These are phyloP conservation scores for Pipistrellus kuhlii DNA, from an alignment of 2,797 vertebrate species.

Conservation along the genomic window DNA sequence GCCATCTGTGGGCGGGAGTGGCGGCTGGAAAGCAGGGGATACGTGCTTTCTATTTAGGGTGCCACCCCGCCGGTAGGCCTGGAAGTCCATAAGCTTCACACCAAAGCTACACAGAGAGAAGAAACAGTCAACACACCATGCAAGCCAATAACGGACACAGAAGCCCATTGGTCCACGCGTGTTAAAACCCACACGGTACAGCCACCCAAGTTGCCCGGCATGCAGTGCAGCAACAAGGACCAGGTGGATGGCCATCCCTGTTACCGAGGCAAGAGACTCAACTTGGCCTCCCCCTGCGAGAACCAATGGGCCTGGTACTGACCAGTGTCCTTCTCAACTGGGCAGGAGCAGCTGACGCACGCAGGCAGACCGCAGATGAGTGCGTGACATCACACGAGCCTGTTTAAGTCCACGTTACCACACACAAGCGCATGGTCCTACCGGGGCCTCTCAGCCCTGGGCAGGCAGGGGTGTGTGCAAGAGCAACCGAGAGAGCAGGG, in stretches of 20 bases:
- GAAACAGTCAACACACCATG: conserved; percentile 87
- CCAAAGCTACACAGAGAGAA: conserved; percentile 93
- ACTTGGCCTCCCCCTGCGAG: conserved; percentile 55
- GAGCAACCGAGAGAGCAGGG: rapidly evolving
- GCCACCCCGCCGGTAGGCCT: conserved; percentile 92
- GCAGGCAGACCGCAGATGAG: background rate
- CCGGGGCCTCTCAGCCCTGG: background rate
- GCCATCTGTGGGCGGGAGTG: conserved; percentile 95
- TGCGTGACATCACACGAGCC: rapidly evolving
- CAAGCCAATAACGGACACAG: conserved; percentile 86
- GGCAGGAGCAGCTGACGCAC: background rate
- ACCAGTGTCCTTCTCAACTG: background rate
- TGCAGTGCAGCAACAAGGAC: conserved; percentile 78
- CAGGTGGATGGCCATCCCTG: conserved; percentile 37
- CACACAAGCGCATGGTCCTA: background rate
- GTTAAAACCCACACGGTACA: conserved; percentile 72
- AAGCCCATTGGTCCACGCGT: conserved; percentile 60
- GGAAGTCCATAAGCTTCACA: conserved; percentile 97
- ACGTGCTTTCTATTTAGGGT: conserved; percentile 98
- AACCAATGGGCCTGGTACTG: background rate
- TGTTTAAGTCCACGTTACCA: background rate
- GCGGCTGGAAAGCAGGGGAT: conserved; percentile 97
- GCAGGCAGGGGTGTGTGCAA: background rate
- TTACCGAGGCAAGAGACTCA: conserved; percentile 14
- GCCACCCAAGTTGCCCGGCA: conserved; percentile 75